These are phyloP conservation scores for Chlamydotis undulata DNA, from an alignment of 2,113 vertebrate genomes.

Conservation along the genomic window DNA sequence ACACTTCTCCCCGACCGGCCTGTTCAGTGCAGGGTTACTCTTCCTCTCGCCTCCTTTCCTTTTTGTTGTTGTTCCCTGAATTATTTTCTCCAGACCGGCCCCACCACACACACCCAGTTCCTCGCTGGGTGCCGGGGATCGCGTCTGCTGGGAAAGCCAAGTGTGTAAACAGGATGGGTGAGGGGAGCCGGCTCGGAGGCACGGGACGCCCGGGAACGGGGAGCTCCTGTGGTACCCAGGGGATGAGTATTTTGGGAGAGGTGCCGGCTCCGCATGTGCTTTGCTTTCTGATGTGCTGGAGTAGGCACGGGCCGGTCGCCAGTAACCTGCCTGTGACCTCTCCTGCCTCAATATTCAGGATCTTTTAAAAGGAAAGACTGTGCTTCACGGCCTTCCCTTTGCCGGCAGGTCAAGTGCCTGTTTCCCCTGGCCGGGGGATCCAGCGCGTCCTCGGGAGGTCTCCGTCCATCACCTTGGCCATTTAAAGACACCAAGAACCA, in stretches of 20 bases:
- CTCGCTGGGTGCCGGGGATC: neutral
- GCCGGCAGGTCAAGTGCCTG: neutral
- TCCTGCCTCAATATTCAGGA: neutral
- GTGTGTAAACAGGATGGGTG: slow-evolving; percentile 17
- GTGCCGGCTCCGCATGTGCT: neutral
- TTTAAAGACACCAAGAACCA: neutral
- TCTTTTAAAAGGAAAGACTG: neutral
- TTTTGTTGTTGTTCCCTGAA: neutral
- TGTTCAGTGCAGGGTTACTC: fast-evolving
- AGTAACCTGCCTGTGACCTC: slow-evolving; percentile 19
- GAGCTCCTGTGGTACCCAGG: neutral
- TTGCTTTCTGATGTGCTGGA: neutral
- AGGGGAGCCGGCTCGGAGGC: neutral
- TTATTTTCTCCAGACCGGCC: neutral
- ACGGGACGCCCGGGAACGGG: fast-evolving
- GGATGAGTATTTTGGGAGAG: neutral
- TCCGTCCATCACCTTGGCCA: neutral
- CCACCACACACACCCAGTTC: neutral
- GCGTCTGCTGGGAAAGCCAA: neutral
- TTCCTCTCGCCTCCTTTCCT: neutral
- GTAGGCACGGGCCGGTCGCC: neutral
- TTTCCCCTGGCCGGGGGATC: neutral
- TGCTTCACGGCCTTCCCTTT: neutral
- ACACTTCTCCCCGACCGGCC: fast-evolving
- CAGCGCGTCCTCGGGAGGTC: neutral